These are phyloP conservation scores for Caenorhabditis sp. DNA, from an alignment of 2,888 invertebrate genomes.

Conservation along the genomic window DNA sequence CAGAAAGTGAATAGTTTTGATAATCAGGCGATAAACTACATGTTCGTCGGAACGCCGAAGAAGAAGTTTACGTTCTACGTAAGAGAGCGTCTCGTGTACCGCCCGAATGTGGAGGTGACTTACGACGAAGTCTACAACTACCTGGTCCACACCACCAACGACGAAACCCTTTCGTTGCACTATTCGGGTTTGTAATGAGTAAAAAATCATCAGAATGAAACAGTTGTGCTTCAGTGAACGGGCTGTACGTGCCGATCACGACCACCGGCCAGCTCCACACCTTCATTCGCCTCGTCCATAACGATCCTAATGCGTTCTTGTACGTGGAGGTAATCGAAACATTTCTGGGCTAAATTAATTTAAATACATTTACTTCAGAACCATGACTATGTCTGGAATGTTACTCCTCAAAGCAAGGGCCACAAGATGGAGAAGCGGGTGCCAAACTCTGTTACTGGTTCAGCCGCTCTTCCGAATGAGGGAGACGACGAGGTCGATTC, in stretches of 20 bases:
- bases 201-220: too few species aligned
- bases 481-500: not conserved
- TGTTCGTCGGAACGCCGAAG: conserved; percentile 41
- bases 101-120: conserved; percentile 48
- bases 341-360: too few species aligned
- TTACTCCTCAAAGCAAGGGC: conserved; percentile 22
- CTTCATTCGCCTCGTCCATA: conserved; percentile 37
- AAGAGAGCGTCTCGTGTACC: conserved; percentile 45
- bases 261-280: conserved; percentile 58
- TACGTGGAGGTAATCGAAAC: conserved; percentile 41
- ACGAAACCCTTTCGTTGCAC: conserved; percentile 41
- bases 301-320: conserved; percentile 31
- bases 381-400: conserved; percentile 52
- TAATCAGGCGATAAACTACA: conserved; percentile 31
- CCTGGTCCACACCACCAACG: conserved; percentile 7
- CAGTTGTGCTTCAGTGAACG: conserved; percentile 16
- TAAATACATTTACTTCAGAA: conserved; percentile 13
- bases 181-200: conserved; percentile 25
- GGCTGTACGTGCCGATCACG: conserved; percentile 36
- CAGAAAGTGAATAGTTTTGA: not conserved
- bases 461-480: not conserved
- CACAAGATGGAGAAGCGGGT: conserved; percentile 34
- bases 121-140: conserved; percentile 44
- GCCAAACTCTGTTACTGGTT: not conserved
- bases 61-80: conserved; percentile 37